phyloP scores from a whole-genome alignment of 2,888 invertebrate species.

The Watsonalla cultraria region DNA sequence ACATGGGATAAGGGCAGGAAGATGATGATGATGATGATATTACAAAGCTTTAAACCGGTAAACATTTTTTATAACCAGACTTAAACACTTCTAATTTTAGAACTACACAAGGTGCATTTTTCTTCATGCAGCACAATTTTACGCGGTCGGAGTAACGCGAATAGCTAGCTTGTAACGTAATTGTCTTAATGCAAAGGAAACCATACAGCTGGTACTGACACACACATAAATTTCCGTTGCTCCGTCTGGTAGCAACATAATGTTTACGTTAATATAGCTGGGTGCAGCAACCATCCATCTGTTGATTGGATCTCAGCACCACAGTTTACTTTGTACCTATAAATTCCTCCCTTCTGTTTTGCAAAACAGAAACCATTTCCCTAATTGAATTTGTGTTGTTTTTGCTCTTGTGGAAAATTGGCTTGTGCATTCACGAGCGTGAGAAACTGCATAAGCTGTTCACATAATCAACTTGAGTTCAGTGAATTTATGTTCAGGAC shows the following conservation, averaged over 20 bases:
- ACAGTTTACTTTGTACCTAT: slow-evolving; percentile 54
- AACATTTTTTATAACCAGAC: too few species aligned
- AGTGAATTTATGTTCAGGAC: slow-evolving; percentile 38
- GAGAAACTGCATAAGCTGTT: slow-evolving; percentile 62
- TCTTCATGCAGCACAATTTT: too few species aligned
- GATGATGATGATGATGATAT: too few species aligned
- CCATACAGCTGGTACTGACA: slow-evolving; percentile 9
- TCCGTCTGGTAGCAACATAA: slow-evolving; percentile 14
- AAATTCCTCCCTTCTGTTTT: slow-evolving; percentile 57
- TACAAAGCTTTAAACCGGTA: too few species aligned
- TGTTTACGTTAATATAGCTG: slow-evolving; percentile 24
- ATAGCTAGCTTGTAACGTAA: slow-evolving; percentile 9
- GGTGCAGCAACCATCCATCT: slow-evolving; percentile 39
- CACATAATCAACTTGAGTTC: slow-evolving; percentile 41
- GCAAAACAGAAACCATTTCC: slow-evolving; percentile 61
- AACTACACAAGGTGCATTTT: too few species aligned
- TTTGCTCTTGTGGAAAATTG: slow-evolving; percentile 68
- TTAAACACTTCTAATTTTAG: too few species aligned
- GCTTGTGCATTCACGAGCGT: slow-evolving; percentile 63
- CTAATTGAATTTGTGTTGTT: slow-evolving; percentile 75
- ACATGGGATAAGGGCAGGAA: too few species aligned
- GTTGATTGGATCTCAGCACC: slow-evolving; percentile 49
- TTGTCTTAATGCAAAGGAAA: slow-evolving; percentile 24
- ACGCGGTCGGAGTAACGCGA: too few species aligned
- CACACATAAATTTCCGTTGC: slow-evolving; percentile 22